Evolutionary conservation across 2,797 vertebrate genomes (phyloP).

Genomic region (Phoxinus dragarum): DNA sequence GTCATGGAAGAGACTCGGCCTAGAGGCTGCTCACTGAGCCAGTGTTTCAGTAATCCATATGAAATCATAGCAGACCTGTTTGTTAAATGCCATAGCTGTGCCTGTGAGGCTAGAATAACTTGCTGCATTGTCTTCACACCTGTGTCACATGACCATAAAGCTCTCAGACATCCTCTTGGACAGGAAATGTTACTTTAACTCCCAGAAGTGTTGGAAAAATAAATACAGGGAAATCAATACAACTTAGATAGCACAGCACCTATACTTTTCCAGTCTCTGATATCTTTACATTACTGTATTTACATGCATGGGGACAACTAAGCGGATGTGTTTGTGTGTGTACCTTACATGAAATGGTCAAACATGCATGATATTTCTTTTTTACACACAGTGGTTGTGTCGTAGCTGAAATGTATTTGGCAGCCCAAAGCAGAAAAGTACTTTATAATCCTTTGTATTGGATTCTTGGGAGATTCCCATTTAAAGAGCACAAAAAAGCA

Average conservation of each 20-base stretch:
- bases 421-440: background rate
- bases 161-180: constrained; percentile 37
- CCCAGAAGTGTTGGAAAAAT: constrained; percentile 29
- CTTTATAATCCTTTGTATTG: background rate
- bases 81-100: constrained; percentile 44
- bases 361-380: background rate
- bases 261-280: background rate
- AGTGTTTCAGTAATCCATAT: constrained; percentile 43
- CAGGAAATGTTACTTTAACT: constrained; percentile 35
- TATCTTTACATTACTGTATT: background rate
- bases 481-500: too few relatives aligned
- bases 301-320: background rate
- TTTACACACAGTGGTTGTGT: background rate
- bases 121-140: constrained; percentile 1
- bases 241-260: background rate
- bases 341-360: background rate
- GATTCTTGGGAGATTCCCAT: background rate
- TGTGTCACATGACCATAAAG: background rate
- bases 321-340: background rate
- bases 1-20: constrained; percentile 39
- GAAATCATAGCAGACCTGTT: constrained; percentile 27
- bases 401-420: background rate
- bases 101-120: constrained; percentile 26
- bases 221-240: constrained; percentile 13
- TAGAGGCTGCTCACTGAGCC: constrained; percentile 13